A percentile compares a stretch with the other conserved stretches of the same genome.
Conservation (phyloP, 2,113 vertebrate species). For the Leptobrachium ailaonicum region DNA sequence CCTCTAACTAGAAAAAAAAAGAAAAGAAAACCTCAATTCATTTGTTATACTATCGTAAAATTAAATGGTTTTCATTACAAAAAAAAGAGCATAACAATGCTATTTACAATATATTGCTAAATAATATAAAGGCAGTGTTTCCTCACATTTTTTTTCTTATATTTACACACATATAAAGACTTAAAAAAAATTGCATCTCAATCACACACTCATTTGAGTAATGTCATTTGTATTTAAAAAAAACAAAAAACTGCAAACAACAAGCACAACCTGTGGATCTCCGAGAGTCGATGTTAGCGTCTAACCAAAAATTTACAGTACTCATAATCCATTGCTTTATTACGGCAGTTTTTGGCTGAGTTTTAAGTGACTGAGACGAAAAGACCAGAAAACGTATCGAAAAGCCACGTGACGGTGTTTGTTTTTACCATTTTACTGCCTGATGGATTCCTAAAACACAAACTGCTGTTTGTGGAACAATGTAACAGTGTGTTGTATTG, state of each 20-base stretch:
- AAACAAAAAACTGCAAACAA: conserved; percentile 7
- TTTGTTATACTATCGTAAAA: conserved; percentile 84
- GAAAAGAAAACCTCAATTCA: conserved; percentile 78
- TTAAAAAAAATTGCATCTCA: conserved; percentile 64
- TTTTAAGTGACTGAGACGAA: conserved; percentile 65
- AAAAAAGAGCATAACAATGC: conserved; percentile 88
- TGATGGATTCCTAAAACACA: conserved; percentile 19
- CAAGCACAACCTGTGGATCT: conserved; percentile 25
- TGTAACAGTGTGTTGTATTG: no score
- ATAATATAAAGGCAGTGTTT: conserved; percentile 97
- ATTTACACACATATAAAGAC: conserved; percentile 80
- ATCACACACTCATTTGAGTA: conserved; percentile 71
- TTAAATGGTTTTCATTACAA: conserved; percentile 90
- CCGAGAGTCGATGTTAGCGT: neutral
- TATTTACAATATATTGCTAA: conserved; percentile 99
- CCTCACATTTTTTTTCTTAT: conserved; percentile 82
- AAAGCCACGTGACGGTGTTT: conserved; percentile 53
- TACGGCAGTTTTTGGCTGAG: conserved; percentile 59
- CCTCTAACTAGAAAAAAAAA: conserved; percentile 79
- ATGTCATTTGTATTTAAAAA: conserved; percentile 25
- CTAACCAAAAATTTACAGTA: conserved; percentile 27
- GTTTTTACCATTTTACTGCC: conserved; percentile 51
- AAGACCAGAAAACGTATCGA: conserved; percentile 58
- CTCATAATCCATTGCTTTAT: conserved; percentile 30
- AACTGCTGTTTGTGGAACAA: no score